phyloP scores from a whole-genome alignment of 2,113 vertebrate species.

The Suncus etruscus region DNA sequence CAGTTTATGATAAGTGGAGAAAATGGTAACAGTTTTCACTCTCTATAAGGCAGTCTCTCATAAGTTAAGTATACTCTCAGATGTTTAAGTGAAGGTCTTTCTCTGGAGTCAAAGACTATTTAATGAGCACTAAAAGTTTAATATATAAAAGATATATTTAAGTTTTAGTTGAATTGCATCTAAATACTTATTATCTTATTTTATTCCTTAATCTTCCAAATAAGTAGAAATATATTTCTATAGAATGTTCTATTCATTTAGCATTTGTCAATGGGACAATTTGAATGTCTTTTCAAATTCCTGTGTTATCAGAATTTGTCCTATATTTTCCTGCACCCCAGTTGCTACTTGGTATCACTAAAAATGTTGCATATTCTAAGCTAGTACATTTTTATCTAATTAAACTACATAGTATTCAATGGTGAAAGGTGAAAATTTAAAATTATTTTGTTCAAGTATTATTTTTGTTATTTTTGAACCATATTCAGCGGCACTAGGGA shows the following conservation, averaged over 20 bases:
- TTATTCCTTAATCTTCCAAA: neutral
- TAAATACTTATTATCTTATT: constrained; percentile 31
- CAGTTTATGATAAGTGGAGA: constrained; percentile 12
- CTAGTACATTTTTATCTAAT: constrained; percentile 3
- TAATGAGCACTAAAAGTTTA: neutral
- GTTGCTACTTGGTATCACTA: neutral
- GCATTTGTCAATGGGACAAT: neutral
- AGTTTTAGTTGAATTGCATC: constrained; percentile 23
- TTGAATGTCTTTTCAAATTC: neutral
- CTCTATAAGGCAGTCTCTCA: neutral
- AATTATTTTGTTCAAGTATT: constrained; percentile 6
- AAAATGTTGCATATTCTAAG: constrained; percentile 7
- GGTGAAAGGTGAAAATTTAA: neutral
- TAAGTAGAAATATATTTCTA: neutral
- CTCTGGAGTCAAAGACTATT: neutral
- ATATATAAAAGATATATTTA: neutral
- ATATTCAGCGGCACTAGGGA: no score
- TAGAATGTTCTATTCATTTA: neutral
- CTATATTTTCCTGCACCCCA: neutral
- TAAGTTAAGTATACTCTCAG: neutral
- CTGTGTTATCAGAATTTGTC: constrained; percentile 11
- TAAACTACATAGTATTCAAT: neutral
- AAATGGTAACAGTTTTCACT: constrained; percentile 20
- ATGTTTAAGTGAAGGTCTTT: constrained; percentile 29
- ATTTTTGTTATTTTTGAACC: no score